Percentiles rank a stretch among this genome's conserved stretches.
Conservation (phyloP, 2,888 invertebrate genomes). For the Nomada flava region DNA sequence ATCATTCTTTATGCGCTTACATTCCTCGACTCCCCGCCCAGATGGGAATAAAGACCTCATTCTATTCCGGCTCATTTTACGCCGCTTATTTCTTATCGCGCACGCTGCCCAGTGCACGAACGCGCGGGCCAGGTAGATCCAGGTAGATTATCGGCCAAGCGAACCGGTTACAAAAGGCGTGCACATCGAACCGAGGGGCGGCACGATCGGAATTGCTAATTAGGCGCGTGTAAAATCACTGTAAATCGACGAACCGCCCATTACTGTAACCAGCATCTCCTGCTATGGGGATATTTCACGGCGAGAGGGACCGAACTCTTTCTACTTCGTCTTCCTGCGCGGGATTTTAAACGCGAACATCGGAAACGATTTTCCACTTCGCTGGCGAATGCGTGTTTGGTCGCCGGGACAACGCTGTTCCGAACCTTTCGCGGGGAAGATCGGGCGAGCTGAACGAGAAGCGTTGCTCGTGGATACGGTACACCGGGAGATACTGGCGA, state of each 20-base stretch:
- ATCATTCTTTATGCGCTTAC: conserved; percentile 36
- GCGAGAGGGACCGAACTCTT: conserved; percentile 4
- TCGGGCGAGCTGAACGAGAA: not conserved
- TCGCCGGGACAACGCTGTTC: not conserved
- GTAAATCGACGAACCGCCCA: conserved; percentile 61
- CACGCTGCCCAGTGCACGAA: not conserved
- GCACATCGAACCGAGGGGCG: conserved; percentile 12
- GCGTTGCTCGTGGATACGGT: not conserved
- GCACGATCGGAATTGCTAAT: conserved; percentile 63
- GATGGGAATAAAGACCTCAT: conserved; percentile 41
- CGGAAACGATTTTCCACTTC: conserved; percentile 40
- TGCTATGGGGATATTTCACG: conserved; percentile 47
- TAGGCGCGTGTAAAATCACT: conserved; percentile 64
- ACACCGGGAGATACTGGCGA: not conserved
- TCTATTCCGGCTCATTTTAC: conserved; percentile 36
- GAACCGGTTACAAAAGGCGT: conserved; percentile 49
- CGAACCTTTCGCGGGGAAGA: not conserved
- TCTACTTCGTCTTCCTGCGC: not conserved
- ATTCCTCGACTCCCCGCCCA: conserved; percentile 4
- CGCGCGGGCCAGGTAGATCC: conserved; percentile 4
- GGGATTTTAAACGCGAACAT: conserved; percentile 9
- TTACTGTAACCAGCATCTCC: conserved; percentile 61
- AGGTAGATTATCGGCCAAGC: conserved; percentile 42
- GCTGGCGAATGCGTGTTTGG: conserved; percentile 18
- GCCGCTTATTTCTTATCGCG: not conserved